Evolutionary conservation across 2,888 invertebrate genomes (phyloP), one percentile per base, ranked within the genome.

Genomic region (Spodoptera exigua): DNA sequence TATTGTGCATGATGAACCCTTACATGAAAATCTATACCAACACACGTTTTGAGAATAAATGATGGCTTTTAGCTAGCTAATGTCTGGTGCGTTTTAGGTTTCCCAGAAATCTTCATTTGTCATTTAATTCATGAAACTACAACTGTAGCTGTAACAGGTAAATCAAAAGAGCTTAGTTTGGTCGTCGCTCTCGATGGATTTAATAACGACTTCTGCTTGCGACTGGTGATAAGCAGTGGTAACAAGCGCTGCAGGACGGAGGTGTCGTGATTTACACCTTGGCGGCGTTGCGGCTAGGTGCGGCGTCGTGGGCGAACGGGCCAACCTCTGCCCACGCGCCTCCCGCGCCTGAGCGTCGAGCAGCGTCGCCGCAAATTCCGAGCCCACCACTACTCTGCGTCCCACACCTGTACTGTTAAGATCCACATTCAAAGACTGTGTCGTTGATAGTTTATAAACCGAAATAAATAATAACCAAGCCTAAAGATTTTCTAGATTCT

Each of bases 251-350:
- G 49, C 59, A 39, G 52, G 61, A 62, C 63, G 71, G 72, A 80
- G 79, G 81, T 82, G 80, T 82, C 76, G 81, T 86, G 83, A 87
- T 88, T 87, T 85, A 85, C 87, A 83, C 85, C 79, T 82, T 86
- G 84, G 80, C 82, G 82, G 82, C 86, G 81, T 70, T 76, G 80
- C 81, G 89, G 89, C 89, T 92, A 89, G 93, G 92, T 91, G 93
- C 86, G 92, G 89, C 83, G 83, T 70, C 78, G 90, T 89, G 90
- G 89, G 90, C 92, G 93, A 90, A 89, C 91, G 76, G 75, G 88
- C 87, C 80, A 75, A 76, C 82, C 69, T 77, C 79, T 71, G 78
- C 81, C 77, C 73, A 77, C 82, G 84, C 91, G 79, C 77, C 83
- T 84, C 92, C 89, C 86, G 87, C 89, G 84, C 87, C 61, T 68